Percentiles rank a stretch among this genome's conserved stretches.
These are phyloP conservation scores for Mythimna impura DNA, from an alignment of 2,888 invertebrate species.

Conservation along the genomic window DNA sequence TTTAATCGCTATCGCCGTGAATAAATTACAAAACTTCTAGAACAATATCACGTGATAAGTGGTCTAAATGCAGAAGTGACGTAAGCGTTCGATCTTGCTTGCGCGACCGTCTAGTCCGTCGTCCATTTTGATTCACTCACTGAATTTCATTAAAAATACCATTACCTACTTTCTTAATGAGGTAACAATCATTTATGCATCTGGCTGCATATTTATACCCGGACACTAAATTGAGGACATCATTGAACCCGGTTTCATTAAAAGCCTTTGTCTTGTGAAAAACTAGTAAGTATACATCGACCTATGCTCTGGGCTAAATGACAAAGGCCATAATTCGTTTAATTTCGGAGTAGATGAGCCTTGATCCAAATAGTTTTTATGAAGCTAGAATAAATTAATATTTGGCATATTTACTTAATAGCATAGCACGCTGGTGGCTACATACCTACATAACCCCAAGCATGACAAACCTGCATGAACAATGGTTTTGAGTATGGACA, in stretches of 20 bases:
- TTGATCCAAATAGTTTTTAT: not conserved
- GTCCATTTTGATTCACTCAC: constrained; percentile 57
- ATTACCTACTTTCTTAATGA: not conserved
- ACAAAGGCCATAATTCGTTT: not conserved
- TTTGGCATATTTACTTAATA: not conserved
- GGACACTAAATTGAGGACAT: not conserved
- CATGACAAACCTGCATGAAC: not conserved
- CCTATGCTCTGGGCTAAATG: not conserved
- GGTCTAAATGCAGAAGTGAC: constrained; percentile 26
- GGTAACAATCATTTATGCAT: not conserved
- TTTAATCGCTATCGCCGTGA: not conserved
- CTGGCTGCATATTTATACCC: not conserved
- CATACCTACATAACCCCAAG: not conserved
- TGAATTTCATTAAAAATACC: not conserved
- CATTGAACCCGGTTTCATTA: not conserved
- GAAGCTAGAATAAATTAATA: too few species aligned
- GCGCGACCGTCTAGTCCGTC: constrained; percentile 20
- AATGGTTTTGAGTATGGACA: not conserved
- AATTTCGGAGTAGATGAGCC: not conserved
- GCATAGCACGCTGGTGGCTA: not conserved
- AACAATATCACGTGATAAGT: constrained; percentile 47
- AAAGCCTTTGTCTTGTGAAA: not conserved
- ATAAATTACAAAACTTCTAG: constrained; percentile 32
- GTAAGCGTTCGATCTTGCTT: constrained; percentile 27
- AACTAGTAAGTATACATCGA: not conserved